Base-by-base conservation (phyloP, 2,888 invertebrate genomes). In the Ochropacha duplaris region DNA sequence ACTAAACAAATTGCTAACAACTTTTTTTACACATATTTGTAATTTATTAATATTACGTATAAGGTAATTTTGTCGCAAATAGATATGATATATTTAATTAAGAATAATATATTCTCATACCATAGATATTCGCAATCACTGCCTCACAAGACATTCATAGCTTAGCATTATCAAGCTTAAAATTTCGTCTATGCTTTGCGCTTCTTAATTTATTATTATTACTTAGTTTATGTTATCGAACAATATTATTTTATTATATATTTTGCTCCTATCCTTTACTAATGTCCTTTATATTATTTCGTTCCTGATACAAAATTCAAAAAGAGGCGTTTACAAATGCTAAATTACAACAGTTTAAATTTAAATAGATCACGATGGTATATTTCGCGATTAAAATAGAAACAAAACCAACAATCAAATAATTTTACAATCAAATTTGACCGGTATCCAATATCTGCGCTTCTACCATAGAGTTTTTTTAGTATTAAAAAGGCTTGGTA, bases 71-170 rank as follows among this genome's bases (percentile, higher is more conserved):
- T 60, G 54, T 66, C 71, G 81, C 78, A 81, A 78, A 65, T 62
- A 61, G 74, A 60, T 70, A 65, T 61, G 61, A 70, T 65, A 62
- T 66, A 65, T 64, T 58, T 74, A 72, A 19, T 31, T 52, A 52
- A 52, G 52, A 52, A 74, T 55, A 69, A 74, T 73, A 78, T 70
- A 62, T 75, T 77, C 77, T 77, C 84, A 76, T 71, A 44, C 44
- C 74, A 86, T 87, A 86, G 83, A 83, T 74, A 71, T 83, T 84
- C 87, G 92, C 90, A 90, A 89, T 92, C 92, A 92, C 91, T 92
- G 92, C 92, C 92, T 92, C 92, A 90, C 92, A 84, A 87, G 80
- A 92, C 92, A 92, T 92, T 92, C 92, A 90, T 92, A 89, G 92
- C 92, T 92, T 90, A 86, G 81, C 86, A 84, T 82, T 86, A 81